These are phyloP conservation scores for Lasioglossum albipes DNA, from an alignment of 1,140 invertebrate species.

Conservation along the genomic window DNA sequence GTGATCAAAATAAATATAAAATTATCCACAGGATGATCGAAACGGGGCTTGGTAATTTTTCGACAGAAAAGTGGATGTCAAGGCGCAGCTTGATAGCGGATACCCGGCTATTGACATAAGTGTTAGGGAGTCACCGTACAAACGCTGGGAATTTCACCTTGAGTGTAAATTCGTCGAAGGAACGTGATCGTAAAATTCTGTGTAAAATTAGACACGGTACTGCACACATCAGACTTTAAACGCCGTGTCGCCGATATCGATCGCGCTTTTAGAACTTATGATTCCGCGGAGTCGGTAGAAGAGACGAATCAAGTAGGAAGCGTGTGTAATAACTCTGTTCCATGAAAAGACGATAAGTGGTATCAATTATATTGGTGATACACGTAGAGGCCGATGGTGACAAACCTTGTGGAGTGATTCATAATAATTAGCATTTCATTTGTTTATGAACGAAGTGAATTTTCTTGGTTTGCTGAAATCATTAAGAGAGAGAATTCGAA, in stretches of 20 bases:
- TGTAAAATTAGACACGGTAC: constrained; percentile 8
- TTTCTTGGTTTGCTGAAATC: too few species aligned
- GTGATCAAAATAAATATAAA: too few species aligned
- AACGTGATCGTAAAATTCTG: constrained; percentile 18
- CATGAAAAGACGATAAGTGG: background rate
- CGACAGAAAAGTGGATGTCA: too few species aligned
- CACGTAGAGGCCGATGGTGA: too few species aligned
- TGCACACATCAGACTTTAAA: constrained; percentile 4
- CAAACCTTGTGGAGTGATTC: too few species aligned
- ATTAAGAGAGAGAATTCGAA: too few species aligned
- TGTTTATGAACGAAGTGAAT: too few species aligned
- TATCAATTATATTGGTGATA: background rate
- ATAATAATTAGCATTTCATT: too few species aligned
- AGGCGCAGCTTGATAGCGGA: too few species aligned
- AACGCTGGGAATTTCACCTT: constrained; percentile 7
- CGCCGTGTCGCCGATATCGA: background rate
- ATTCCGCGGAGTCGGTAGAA: background rate
- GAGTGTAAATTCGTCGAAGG: constrained; percentile 3
- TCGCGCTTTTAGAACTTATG: background rate
- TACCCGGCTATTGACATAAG: too few species aligned
- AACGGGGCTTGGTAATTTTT: too few species aligned
- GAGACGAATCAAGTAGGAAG: background rate
- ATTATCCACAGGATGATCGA: too few species aligned
- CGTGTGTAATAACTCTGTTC: background rate
- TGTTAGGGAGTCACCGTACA: background rate